Base-by-base conservation (phyloP, 2,888 invertebrate species). In the Plagodis pulveraria region DNA sequence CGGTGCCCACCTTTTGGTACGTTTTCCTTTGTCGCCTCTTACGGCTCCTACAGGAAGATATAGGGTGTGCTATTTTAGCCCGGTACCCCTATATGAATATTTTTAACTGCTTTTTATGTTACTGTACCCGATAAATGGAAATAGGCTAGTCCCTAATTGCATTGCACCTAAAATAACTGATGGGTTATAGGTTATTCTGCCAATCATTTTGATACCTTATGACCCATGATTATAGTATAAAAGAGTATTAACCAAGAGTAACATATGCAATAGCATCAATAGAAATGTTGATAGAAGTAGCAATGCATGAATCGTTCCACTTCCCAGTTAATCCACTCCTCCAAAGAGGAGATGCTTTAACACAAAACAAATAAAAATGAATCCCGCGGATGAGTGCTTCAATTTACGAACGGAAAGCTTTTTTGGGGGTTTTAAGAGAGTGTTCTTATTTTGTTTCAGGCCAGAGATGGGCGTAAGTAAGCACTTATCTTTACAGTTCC, bases 401-500 rank as follows among this genome's bases (percentile, higher is more conserved):
- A 62, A 65, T 56, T 55, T 55, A 55, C 54, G 66, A 75, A 72
- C 66, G 70, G 67, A 73, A 75, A 72, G 75, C 75, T 72, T 69
- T 73, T 66, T 66, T 64, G 63, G 64, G 66, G 48, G 62, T 62
- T 58, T 58, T 60, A 66, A 64, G 67, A 63, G 72, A 67, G 69
- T 66, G 70, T 69, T 71, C 70, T 78, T 78, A 74, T 84, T 83
- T 85, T 82, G 83, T 87, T 85, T 84, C 83, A 80, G 82, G 73
- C 78, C 77, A 70, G 67, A 69, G 76, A 75, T 78, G 75, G 76
- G 76, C 73, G 73, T 81, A 76, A 80, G 81, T 80, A 78, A 81
- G 81, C 86, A 85, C 87, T 87, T 86, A 87, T 87, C 86, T 86
- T 78, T 84, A 83, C 84, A 85, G 86, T 86, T 85, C 81, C 82